Evolutionary conservation across 2,113 vertebrate genomes (phyloP), one percentile per base, ranked within the genome.

Genomic region (Aleadryas rufinucha): DNA sequence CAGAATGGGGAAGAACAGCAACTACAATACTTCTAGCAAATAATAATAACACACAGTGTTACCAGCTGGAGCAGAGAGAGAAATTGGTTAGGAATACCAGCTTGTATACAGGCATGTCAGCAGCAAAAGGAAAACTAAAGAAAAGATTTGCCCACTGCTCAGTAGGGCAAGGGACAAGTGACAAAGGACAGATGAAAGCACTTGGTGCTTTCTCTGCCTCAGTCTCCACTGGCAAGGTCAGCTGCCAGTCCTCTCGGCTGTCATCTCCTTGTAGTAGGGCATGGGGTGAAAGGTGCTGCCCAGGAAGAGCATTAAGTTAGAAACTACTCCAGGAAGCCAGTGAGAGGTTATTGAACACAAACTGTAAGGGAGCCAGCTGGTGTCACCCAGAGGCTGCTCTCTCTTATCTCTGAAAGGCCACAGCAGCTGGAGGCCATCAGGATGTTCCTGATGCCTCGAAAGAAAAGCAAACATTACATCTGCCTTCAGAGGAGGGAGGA

Each of bases 301-400:
- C 7, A 64, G 24, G 37, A 77, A 42, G 59, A 84, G 10, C 8
- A 31, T 31, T 39, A 52, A 30, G 15, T 30, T 20, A 69, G 60
- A 74, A 93, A 53, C 53, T 27, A 7, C 49, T 63, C 12, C 50
- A 74, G 53, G 42, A 77, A 91, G 24, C 30, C 76, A 56, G 21
- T 8, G 72, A 64, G 14, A 83, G 23, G 37, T 61, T 52, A 61
- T 37, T 60, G 30, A 69, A 47, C 27, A 54, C 24, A 3, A 2
- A 30, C 47, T 0, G 1, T 10, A 56, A 65, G 31, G 22, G 27
- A 80, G 30, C 6, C 0, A 0, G 54, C 9, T 0, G 0, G 15
- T 13, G 10, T 37, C 70, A 75, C 39, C 1, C 1, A 30, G 19
- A 47, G 22, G 22, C 11, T 60, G 66, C n/a, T 35, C n/a, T 4